These are phyloP conservation scores for Ifrita kowaldi DNA, from an alignment of 2,113 vertebrate genomes.

Conservation along the genomic window DNA sequence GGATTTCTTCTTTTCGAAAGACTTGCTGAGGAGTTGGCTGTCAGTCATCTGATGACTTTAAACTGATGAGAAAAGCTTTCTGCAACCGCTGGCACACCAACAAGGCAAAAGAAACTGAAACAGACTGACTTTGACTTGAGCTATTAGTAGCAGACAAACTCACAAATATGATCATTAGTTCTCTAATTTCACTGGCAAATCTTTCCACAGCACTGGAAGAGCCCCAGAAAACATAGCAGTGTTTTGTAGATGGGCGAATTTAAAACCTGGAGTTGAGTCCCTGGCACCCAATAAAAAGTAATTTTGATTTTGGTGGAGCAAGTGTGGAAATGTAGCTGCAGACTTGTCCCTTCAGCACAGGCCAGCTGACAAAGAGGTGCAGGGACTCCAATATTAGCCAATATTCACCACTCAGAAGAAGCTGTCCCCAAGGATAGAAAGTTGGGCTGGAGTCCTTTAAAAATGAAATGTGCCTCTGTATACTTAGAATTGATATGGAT, in stretches of 20 bases:
- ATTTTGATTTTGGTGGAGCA: background rate
- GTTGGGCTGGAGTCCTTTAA: background rate
- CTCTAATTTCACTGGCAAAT: slow-evolving; percentile 37
- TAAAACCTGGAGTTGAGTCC: background rate
- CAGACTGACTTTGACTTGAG: slow-evolving; percentile 11
- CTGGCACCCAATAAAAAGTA: background rate
- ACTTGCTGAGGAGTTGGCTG: background rate
- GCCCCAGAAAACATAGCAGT: background rate
- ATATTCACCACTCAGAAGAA: background rate
- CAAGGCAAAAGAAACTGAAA: slow-evolving; percentile 27
- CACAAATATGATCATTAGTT: slow-evolving; percentile 1
- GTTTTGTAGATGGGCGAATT: background rate
- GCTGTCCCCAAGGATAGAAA: background rate
- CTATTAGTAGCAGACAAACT: background rate
- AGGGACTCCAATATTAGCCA: background rate
- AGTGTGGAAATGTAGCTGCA: background rate
- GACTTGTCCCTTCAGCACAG: background rate
- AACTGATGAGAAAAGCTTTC: background rate
- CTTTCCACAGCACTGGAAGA: background rate
- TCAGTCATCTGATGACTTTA: background rate
- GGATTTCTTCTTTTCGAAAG: background rate
- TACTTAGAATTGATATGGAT: background rate
- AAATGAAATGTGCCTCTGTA: background rate
- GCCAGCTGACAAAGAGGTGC: background rate
- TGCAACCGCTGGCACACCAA: background rate